A percentile compares a stretch with the other conserved stretches of the same genome.
Evolutionary conservation across 92 coral and sea anemone species (phyloP).

Genomic region (Palythoa grandiflora): DNA sequence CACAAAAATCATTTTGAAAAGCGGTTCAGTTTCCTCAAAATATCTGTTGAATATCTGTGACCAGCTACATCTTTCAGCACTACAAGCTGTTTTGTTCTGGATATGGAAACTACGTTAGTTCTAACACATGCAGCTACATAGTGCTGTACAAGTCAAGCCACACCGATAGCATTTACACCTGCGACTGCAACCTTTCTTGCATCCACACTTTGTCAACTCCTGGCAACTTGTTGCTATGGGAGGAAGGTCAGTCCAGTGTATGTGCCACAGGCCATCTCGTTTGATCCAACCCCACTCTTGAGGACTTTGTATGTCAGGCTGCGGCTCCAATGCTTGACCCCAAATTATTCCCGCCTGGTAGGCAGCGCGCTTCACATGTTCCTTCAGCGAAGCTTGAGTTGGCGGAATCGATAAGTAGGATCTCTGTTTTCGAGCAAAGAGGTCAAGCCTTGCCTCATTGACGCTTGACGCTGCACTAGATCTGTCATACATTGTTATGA

Average conservation of each 20-base stretch:
- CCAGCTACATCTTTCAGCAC: background rate
- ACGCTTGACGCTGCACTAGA: slow-evolving; percentile 54
- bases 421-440: slow-evolving; percentile 48
- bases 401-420: slow-evolving; percentile 56
- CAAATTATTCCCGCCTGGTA: slow-evolving; percentile 61
- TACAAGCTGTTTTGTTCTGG: slow-evolving; percentile 36
- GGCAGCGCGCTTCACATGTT: slow-evolving; percentile 51
- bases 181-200: too few relatives aligned
- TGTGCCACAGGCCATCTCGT: slow-evolving; percentile 41
- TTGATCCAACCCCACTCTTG: slow-evolving; percentile 41
- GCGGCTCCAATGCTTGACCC: slow-evolving; percentile 52
- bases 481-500: slow-evolving; percentile 45
- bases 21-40: slow-evolving; percentile 27
- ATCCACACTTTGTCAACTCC: slow-evolving; percentile 56
- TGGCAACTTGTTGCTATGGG: slow-evolving; percentile 57
- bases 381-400: slow-evolving; percentile 49
- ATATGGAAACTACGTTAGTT: slow-evolving; percentile 33
- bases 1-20: slow-evolving; percentile 12
- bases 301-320: slow-evolving; percentile 40
- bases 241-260: slow-evolving; percentile 39
- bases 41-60: background rate
- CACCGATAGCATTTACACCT: too few relatives aligned
- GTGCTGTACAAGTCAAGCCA: slow-evolving; percentile 41
- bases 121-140: background rate
- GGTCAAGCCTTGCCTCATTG: slow-evolving; percentile 59